These are phyloP conservation scores for Manis javanica DNA, from an alignment of 2,797 vertebrate genomes.

Conservation along the genomic window DNA sequence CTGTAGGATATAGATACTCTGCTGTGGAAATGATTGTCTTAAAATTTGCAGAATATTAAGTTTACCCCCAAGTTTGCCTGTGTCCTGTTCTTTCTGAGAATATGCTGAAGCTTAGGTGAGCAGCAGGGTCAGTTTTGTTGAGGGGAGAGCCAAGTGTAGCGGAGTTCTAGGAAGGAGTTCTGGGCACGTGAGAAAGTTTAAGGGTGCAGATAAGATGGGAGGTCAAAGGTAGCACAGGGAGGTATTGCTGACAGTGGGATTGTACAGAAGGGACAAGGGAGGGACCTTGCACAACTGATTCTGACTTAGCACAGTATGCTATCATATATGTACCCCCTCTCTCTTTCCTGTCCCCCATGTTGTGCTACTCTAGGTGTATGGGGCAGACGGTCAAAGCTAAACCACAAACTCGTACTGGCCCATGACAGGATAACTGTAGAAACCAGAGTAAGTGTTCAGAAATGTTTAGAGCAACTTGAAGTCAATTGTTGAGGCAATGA, in stretches of 20 bases:
- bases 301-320: not conserved
- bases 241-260: not conserved
- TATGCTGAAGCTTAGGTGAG: not conserved
- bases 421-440: not conserved
- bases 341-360: accelerated
- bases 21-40: not conserved
- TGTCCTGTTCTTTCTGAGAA: not conserved
- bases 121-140: not conserved
- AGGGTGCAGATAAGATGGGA: not conserved
- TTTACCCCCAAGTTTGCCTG: not conserved
- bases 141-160: not conserved
- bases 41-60: not conserved
- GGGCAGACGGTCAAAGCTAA: not conserved
- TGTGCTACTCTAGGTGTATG: not conserved
- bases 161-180: not conserved
- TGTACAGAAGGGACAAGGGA: not conserved
- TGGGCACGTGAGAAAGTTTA: not conserved
- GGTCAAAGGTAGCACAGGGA: not conserved
- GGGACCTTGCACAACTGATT: not conserved
- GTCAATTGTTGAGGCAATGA: not conserved
- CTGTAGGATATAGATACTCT: not conserved
- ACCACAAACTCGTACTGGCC: not conserved
- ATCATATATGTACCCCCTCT: not conserved
- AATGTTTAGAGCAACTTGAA: not conserved
- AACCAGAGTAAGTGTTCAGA: not conserved